phyloP scores from a whole-genome alignment of 37 sponge, comb jelly and placozoan species.

The Haliclona indistincta region DNA sequence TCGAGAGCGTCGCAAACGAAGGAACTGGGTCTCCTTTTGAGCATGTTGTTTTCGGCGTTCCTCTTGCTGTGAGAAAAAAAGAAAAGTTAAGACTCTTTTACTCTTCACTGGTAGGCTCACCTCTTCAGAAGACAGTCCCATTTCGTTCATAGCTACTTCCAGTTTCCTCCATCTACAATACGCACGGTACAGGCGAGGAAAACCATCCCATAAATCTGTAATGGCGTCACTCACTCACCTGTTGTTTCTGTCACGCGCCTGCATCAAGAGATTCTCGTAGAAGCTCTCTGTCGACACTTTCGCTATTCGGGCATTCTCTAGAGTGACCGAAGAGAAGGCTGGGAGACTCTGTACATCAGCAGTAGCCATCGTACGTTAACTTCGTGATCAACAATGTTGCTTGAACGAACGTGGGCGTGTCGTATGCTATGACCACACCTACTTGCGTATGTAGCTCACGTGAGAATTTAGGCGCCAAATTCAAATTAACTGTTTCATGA shows the following conservation, averaged over 20 bases:
- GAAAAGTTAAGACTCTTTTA: background rate
- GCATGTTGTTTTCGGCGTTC: slow-evolving; percentile 81
- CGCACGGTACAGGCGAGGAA: background rate
- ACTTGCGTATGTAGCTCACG: no score
- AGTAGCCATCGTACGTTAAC: background rate
- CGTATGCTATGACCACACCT: no score
- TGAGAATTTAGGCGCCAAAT: no score
- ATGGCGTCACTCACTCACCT: slow-evolving; percentile 28
- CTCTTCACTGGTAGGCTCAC: slow-evolving; percentile 13
- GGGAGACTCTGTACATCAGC: background rate
- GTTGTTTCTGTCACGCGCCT: slow-evolving; percentile 44
- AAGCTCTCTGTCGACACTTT: slow-evolving; percentile 77
- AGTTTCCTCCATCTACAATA: slow-evolving; percentile 70
- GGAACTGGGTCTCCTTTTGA: slow-evolving; percentile 94
- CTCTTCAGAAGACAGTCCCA: slow-evolving; percentile 72
- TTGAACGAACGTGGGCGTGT: background rate
- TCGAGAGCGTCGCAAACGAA: slow-evolving; percentile 85
- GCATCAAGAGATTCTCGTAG: slow-evolving; percentile 78
- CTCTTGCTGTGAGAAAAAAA: slow-evolving; percentile 47
- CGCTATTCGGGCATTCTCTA: slow-evolving; percentile 70
- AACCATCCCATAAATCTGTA: background rate
- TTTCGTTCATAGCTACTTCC: slow-evolving; percentile 77
- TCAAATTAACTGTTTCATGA: no score
- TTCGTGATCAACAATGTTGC: background rate
- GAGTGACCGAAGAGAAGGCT: slow-evolving; percentile 52